A percentile compares a stretch with the other conserved stretches of the same genome.
These are phyloP conservation scores for Drosophila formosana DNA, from an alignment of 2,888 invertebrate species.

Conservation along the genomic window DNA sequence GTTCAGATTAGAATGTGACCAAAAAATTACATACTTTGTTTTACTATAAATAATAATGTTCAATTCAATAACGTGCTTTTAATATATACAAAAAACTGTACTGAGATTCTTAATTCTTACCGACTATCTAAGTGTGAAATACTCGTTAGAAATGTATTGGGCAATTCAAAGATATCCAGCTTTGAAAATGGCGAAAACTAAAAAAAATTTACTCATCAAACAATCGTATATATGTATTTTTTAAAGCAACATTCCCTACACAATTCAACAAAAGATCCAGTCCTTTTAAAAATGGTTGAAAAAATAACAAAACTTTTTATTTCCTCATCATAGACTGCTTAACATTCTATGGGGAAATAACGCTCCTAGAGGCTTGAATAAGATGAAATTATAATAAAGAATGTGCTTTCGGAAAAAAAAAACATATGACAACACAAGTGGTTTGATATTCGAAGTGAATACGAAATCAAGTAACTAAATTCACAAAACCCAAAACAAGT, in stretches of 20 bases:
- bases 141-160: too few relatives aligned
- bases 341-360: conserved; percentile 47
- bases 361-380: conserved; percentile 46
- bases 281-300: conserved; percentile 8
- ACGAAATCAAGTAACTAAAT: conserved; percentile 39
- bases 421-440: conserved; percentile 45
- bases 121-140: too few relatives aligned
- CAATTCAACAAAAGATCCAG: conserved; percentile 1
- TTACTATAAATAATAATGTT: too few relatives aligned
- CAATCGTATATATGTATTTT: too few relatives aligned
- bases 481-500: conserved; percentile 52
- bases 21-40: background rate
- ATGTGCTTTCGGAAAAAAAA: conserved; percentile 10
- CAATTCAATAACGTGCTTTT: too few relatives aligned
- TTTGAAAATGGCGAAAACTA: too few relatives aligned
- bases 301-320: background rate
- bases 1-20: background rate
- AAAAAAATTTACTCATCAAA: too few relatives aligned
- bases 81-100: too few relatives aligned
- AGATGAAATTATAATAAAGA: conserved; percentile 42
- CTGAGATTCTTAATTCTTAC: too few relatives aligned
- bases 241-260: too few relatives aligned
- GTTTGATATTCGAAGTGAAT: conserved; percentile 31
- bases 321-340: conserved; percentile 20
- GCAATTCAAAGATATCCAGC: too few relatives aligned